Percentiles rank a stretch among this genome's conserved stretches.
Conservation (phyloP, 2,888 invertebrate genomes). For the Eupeodes luniger region DNA sequence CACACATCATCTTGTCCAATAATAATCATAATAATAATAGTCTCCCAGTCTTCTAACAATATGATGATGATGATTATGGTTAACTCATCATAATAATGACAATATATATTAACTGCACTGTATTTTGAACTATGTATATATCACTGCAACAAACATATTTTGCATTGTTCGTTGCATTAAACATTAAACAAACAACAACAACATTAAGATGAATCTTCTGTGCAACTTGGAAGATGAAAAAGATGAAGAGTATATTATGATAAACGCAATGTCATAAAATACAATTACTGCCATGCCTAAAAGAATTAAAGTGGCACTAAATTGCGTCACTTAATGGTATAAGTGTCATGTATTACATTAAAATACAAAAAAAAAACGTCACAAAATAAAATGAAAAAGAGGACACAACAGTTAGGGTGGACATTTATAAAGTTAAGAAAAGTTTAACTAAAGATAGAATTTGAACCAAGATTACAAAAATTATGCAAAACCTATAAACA, state of each 20-base stretch:
- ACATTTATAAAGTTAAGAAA: neutral
- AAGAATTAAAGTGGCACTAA: constrained; percentile 19
- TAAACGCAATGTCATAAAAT: constrained; percentile 51
- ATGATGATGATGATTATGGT: neutral
- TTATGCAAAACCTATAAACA: constrained; percentile 12
- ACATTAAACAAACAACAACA: constrained; percentile 16
- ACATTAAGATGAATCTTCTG: neutral
- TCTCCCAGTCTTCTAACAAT: neutral
- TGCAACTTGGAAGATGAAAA: neutral
- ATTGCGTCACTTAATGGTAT: constrained; percentile 26
- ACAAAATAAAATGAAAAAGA: neutral
- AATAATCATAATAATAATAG: neutral
- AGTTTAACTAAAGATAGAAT: neutral
- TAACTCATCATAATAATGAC: constrained; percentile 29
- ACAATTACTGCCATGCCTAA: constrained; percentile 23
- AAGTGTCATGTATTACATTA: constrained; percentile 17
- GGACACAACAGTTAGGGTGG: neutral
- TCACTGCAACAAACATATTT: constrained; percentile 18
- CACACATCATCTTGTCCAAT: neutral
- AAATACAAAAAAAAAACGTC: neutral
- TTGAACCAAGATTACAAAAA: neutral
- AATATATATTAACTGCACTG: constrained; percentile 7
- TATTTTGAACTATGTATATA: neutral
- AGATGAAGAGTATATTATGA: constrained; percentile 1
- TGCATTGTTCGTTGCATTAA: constrained; percentile 1